Base-by-base conservation (phyloP, 1,140 invertebrate genomes). In the Helicorthomorpha holstii region DNA sequence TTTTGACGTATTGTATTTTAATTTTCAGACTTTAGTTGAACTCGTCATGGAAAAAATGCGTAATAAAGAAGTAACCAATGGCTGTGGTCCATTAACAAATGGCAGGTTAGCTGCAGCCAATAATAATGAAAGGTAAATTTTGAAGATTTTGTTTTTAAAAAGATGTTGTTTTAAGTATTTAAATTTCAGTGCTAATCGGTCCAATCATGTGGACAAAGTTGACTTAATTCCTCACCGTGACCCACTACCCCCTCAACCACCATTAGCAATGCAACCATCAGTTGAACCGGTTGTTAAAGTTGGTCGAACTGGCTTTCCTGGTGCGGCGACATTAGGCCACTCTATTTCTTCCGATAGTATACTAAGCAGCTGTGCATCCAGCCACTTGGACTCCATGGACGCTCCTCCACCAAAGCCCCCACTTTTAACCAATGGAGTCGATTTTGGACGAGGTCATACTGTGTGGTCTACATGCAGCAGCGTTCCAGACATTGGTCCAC, bases 401-500 rank as follows among this genome's bases (percentile, higher is more conserved):
- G 26, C 45, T 49, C 21, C 41, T 38, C 25, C 24, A n/a, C 47
- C 49, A 29, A 24, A 24, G 45, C 49, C 47, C 23, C 42, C 24
- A n/a, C n/a, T n/a, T 16, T 34, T 34, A 34, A 7, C 29, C 29
- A 34, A 16, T 34, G 29, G 29, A 34, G 16, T 34, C 7, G 29
- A 34, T 16, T 34, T 7, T 16, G 7, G 29, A 34, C 29, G 29
- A 7, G 29, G 7, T 7, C 7, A 7, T 7, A 34, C 7, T 34
- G 29, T 34, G 7, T 34, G 7, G 29, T 34, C 29, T 34, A n/a
- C n/a, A n/a, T n/a, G n/a, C 25, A 47, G 44, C 16, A 34, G 29
- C 29, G 29, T 34, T 34, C 29, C 29, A 34, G 29, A 34, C 16
- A 34, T 50, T 21, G 47, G 52, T 54, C 80, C 80, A 23, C 83